Conservation (phyloP, 1,140 invertebrate genomes). For the Bursaphelenchus mucronatus region DNA sequence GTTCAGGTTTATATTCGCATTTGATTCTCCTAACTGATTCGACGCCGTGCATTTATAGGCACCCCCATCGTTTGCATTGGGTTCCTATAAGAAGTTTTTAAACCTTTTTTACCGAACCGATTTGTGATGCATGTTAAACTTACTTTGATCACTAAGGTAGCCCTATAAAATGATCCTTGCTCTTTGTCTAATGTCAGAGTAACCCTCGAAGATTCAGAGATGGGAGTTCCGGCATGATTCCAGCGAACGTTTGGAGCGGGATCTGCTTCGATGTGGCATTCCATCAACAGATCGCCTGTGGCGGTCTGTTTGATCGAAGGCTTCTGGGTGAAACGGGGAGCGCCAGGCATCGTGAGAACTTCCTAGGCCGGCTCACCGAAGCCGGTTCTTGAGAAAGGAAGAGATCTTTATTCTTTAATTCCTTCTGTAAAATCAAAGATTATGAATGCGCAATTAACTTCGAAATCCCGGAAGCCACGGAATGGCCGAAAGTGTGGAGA, state of each 20-base stretch:
- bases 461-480: no score
- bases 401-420: no score
- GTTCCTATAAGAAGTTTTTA: slow-evolving; percentile 67
- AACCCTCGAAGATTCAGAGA: slow-evolving; percentile 74
- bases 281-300: slow-evolving; percentile 88
- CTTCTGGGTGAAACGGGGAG: slow-evolving; percentile 91
- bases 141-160: slow-evolving; percentile 58
- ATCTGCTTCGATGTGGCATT: slow-evolving; percentile 69
- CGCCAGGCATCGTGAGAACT: slow-evolving; percentile 65
- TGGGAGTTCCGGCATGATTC: slow-evolving; percentile 74
- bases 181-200: slow-evolving; percentile 65
- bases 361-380: no score
- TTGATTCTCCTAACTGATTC: slow-evolving; percentile 95
- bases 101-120: not conserved
- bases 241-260: slow-evolving; percentile 55
- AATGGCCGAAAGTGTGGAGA: no score
- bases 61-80: slow-evolving; percentile 87
- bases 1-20: slow-evolving; percentile 98
- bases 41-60: slow-evolving; percentile 97
- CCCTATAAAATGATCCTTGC: slow-evolving; percentile 66
- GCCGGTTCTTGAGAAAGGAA: no score
- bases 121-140: slow-evolving; percentile 25
- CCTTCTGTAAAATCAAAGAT: no score
- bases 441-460: no score
- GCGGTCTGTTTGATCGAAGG: slow-evolving; percentile 91